phyloP scores from a whole-genome alignment of 2,797 vertebrate genomes.

The Orientallactaga sibirica region DNA sequence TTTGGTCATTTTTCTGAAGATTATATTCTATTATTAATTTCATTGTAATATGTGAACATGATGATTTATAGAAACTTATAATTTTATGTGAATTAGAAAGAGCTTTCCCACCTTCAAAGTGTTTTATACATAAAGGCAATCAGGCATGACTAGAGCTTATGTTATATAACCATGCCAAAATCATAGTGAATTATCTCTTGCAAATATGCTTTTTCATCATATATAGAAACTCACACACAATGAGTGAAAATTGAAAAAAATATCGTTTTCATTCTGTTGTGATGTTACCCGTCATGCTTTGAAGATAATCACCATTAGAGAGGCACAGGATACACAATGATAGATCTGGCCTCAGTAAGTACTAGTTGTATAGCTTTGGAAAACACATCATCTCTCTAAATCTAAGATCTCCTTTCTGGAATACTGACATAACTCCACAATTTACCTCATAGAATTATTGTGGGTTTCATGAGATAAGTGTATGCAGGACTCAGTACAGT shows the following conservation, averaged over 20 bases:
- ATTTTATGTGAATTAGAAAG: neutral
- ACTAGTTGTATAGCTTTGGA: neutral
- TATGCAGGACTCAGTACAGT: neutral
- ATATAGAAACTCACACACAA: neutral
- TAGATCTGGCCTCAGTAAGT: neutral
- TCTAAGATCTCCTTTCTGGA: neutral
- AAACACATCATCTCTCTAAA: neutral
- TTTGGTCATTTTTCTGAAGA: constrained; percentile 22
- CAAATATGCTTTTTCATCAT: neutral
- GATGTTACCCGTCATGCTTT: neutral
- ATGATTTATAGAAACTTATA: neutral
- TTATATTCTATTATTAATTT: constrained; percentile 45
- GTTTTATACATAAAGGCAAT: neutral
- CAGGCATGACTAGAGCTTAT: neutral
- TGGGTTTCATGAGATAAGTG: neutral
- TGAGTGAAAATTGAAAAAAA: neutral
- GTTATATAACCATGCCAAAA: neutral
- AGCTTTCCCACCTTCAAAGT: neutral
- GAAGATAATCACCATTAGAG: neutral
- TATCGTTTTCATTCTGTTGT: neutral
- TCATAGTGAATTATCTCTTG: neutral
- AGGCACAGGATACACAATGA: neutral
- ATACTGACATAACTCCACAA: neutral
- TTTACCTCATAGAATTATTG: neutral
- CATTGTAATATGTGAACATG: neutral